These are phyloP conservation scores for Triops longicaudatus DNA, from an alignment of 1,140 invertebrate species.

Conservation along the genomic window DNA sequence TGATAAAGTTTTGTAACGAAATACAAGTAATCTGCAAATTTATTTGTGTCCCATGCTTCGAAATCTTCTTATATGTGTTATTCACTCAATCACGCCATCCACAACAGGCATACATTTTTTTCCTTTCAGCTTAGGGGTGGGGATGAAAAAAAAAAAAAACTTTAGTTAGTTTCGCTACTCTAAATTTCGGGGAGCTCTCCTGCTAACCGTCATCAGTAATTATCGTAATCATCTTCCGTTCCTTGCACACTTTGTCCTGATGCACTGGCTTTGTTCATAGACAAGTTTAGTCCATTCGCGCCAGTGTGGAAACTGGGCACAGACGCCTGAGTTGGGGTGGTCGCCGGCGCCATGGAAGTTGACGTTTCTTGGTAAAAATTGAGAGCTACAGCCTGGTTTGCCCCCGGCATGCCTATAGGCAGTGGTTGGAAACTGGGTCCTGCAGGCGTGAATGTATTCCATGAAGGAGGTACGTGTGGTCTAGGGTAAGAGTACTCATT, in stretches of 20 bases:
- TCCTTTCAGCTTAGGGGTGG: not conserved
- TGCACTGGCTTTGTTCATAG: conserved; percentile 14
- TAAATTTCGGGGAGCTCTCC: not conserved
- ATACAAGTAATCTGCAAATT: conserved; percentile 6
- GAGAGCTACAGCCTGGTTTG: conserved; percentile 5
- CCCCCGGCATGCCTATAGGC: not conserved
- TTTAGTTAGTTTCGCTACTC: not conserved
- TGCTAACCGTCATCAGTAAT: not conserved
- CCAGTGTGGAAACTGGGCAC: not conserved
- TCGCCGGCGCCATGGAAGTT: conserved; percentile 4
- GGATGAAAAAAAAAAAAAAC: not conserved
- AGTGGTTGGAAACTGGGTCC: conserved; percentile 6
- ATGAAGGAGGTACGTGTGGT: not conserved
- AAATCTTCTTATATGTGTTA: not conserved
- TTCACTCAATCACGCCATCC: not conserved
- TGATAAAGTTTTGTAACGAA: not conserved
- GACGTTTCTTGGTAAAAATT: conserved; percentile 12
- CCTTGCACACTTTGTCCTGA: not conserved
- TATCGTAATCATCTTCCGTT: not conserved
- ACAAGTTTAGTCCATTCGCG: not conserved
- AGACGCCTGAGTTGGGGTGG: not conserved
- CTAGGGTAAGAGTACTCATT: not conserved
- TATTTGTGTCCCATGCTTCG: not conserved
- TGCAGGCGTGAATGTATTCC: not conserved
- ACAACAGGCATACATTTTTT: not conserved